Base-by-base conservation (phyloP, 2,113 vertebrate species). In the Capra hircus region DNA sequence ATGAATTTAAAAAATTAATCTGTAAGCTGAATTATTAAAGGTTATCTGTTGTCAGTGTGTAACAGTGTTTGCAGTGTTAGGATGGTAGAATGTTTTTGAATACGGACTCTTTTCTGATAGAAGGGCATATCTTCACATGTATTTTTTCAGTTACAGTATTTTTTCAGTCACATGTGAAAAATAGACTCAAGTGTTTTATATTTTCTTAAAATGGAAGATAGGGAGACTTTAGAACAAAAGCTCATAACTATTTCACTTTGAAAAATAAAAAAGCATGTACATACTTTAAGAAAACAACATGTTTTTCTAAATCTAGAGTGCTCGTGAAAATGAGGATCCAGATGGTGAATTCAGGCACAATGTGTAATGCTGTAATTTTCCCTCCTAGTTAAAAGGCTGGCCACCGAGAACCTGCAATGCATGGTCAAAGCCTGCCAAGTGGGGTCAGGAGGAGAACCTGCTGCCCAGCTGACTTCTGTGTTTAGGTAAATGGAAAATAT, bases 331-430 rank as follows among this genome's bases (percentile, higher is more conserved):
- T 96, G 95, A 78, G 97, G 95, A 94, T 98, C 98, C 98, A 99
- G 98, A 98, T 99, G 98, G 98, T 98, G 98, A 98, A 71, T 99
- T 98, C 97, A 99, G 98, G 97, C 97, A 96, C 95, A 96, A 59
- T 98, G 74, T 97, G 96, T 98, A 97, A 98, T 98, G 97, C 95
- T 97, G 9, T 98, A 64, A 95, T 98, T 98, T 99, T 98, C 97
- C 86, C 96, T 98, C 95, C 80, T 99, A 99, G 99, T 99, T 98
- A 99, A 99, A 99, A 99, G 99, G 98, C 98, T 99, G 96, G 99
- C 99, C 98, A 99, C 99, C 78, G 99, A 99, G 94, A 99, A 99
- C 87, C 93, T 99, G 77, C 99, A 99, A 96, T 99, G 99, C 90
- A 97, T 99, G 97, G 98, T 99, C 97, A 99, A 99, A 99, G 98